Evolutionary conservation across 2,797 vertebrate species (phyloP), one percentile per base, ranked within the genome.

Genomic region (Lutjanus argentimaculatus): DNA sequence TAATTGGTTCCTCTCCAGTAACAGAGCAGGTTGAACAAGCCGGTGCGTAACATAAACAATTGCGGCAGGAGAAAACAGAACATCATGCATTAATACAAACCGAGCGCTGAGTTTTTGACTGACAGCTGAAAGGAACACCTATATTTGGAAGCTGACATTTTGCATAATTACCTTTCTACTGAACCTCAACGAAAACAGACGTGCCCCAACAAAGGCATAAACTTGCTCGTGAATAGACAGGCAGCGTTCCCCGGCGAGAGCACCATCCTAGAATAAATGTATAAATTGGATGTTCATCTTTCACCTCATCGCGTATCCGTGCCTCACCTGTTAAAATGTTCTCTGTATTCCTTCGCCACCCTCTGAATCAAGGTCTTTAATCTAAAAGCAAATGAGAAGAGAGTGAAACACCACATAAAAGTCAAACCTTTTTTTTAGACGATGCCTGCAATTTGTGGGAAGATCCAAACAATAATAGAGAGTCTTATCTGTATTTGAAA

Each of bases 341-440:
- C 96, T 87, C 96, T 96, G 94, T 99, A 96, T 93, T 99, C 97
- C 91, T 95, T 97, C 16, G 98, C 96, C 87, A 99, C 97, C 89
- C 94, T 96, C 90, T 98, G 97, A 95, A 99, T 97, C 92, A 98
- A 86, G 81, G 93, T 94, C 92, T 99, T 99, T 88, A 99, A 95
- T 94, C 98, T 99, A 86, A 72, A 90, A 87, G 82, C 77, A 93
- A 92, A 93, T 89, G 85, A 92, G 87, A 86, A 74, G 83, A 88
- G 79, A 84, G 78, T 22, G 84, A 92, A 92, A 91, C 73, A 52
- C 79, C 82, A 89, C 79, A 88, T 64, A 9, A 30, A 30, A 84
- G 85, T 71, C 48, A 11, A 74, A 77, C 70, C 68, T 63, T 82
- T 81, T 85, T 87, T 85, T 84, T 78, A 84, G 89, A 72, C 17